phyloP scores from a whole-genome alignment of 2,113 vertebrate genomes.

The Entelurus aequoreus region DNA sequence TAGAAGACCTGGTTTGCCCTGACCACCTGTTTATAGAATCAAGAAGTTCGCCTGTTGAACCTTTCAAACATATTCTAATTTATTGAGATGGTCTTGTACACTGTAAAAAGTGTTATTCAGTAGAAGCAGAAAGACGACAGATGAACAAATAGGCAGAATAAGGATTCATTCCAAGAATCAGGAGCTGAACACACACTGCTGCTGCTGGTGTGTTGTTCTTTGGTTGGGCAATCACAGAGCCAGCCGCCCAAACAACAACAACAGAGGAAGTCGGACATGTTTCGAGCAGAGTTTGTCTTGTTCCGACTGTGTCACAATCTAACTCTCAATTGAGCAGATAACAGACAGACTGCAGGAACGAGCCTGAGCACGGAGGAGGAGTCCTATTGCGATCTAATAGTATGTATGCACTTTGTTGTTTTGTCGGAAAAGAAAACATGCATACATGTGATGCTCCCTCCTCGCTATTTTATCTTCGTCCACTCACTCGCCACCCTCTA shows the following conservation, averaged over 20 bases:
- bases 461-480: background rate
- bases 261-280: conserved; percentile 30
- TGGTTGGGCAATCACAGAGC: conserved; percentile 39
- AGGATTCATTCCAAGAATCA: too few relatives aligned
- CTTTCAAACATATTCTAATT: too few relatives aligned
- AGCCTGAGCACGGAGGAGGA: background rate
- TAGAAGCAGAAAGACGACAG: too few relatives aligned
- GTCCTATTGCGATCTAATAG: conserved; percentile 9
- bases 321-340: conserved; percentile 50
- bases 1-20: too few relatives aligned
- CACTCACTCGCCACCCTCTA: background rate
- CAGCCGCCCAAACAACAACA: conserved; percentile 56
- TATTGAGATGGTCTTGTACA: too few relatives aligned
- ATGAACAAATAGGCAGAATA: too few relatives aligned
- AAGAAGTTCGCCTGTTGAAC: too few relatives aligned
- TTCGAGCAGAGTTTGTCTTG: conserved; percentile 57
- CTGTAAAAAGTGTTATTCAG: too few relatives aligned
- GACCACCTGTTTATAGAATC: too few relatives aligned
- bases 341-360: conserved; percentile 30
- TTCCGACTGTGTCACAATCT: conserved; percentile 49
- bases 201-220: conserved; percentile 34
- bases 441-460: conserved; percentile 6
- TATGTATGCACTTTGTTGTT: conserved; percentile 6
- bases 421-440: conserved; percentile 3
- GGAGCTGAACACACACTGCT: conserved; percentile 21